Evolutionary conservation across 2,797 vertebrate species (phyloP), one percentile per base, ranked within the genome.

Genomic region (Microhierax caerulescens): DNA sequence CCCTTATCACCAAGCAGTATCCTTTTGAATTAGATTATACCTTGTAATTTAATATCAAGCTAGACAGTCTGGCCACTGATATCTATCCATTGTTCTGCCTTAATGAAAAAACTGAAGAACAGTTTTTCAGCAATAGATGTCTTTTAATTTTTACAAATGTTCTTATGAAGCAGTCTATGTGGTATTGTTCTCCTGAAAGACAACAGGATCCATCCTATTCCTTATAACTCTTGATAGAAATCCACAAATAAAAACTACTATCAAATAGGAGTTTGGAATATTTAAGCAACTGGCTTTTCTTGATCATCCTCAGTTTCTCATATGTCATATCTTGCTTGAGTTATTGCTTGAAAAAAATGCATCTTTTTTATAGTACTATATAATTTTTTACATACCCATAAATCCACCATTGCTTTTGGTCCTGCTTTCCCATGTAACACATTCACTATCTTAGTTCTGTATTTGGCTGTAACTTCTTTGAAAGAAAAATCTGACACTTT

Each of bases 111-210:
- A 76, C 27, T 3, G 4, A 87, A 57, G n/a, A 56, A n/a, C 11
- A 39, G 45, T 72, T 69, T 60, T 7, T 47, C 45, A 74, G 18
- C 37, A 84, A 18, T 14, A 77, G 36, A 28, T 27, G 4, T 11
- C 18, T 75, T 57, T 51, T 50, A 37, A 34, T 45, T 74, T 77
- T 65, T 65, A 60, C 27, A 64, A 25, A 48, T 48, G 7, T 25
- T 61, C 11, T 64, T 64, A 47, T 0, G 0, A 74, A 92, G 12
- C 18, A 65, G 7, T 12, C 7, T 81, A 10, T 70, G 9, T 45
- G 28, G 19, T 43, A 37, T 36, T 32, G 11, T 65, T 15, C 39
- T 77, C 22, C 24, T 86, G 41, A 75, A 80, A 69, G 37, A 43
- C 23, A 54, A 48, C 11, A 43, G 37, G 20, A 45, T 64, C 12